Percentiles rank a stretch among this genome's conserved stretches.
Conservation (phyloP, 2,113 vertebrate species). For the Podocnemis expansa region DNA sequence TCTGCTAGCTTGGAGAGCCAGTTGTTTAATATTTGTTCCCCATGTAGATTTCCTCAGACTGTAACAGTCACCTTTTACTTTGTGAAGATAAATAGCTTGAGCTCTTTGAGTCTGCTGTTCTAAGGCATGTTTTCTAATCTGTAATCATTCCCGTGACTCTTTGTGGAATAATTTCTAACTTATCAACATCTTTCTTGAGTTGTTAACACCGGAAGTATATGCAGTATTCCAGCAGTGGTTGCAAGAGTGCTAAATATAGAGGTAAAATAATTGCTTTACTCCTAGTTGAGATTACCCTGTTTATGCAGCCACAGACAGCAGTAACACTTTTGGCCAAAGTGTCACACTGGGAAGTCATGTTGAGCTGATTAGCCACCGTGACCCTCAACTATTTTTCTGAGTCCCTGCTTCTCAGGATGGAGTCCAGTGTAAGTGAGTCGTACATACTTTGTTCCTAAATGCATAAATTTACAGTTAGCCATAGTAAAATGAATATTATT, state of each 20-base stretch:
- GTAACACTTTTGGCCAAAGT: no score
- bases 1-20: neutral
- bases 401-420: no score
- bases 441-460: no score
- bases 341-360: no score
- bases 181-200: neutral
- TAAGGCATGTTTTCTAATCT: neutral
- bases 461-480: no score
- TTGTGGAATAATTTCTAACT: neutral
- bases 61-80: neutral
- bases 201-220: neutral
- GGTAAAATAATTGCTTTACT: neutral
- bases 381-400: no score
- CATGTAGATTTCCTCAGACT: neutral
- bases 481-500: no score
- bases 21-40: neutral
- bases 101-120: neutral
- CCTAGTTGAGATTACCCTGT: neutral
- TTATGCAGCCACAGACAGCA: neutral
- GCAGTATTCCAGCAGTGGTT: neutral
- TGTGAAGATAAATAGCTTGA: neutral
- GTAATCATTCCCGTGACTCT: neutral
- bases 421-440: no score
- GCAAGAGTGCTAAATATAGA: neutral
- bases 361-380: no score